Conservation (phyloP, 2,797 vertebrate species). For the Hemitrygon akajei region DNA sequence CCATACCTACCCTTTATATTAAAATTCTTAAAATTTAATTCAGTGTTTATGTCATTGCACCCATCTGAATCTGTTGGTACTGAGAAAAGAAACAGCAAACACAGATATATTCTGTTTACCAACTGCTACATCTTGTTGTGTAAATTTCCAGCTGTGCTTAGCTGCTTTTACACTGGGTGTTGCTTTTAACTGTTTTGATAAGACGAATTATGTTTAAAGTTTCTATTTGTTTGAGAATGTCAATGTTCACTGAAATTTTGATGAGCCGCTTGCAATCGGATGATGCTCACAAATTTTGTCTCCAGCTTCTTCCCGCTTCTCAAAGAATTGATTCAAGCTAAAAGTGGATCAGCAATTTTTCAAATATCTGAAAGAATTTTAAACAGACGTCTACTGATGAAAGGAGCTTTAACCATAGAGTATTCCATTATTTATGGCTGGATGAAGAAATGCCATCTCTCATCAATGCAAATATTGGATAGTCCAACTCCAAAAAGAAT, state of each 20-base stretch:
- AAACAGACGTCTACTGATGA: background rate
- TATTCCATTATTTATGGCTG: background rate
- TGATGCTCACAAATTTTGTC: background rate
- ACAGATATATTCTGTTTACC: background rate
- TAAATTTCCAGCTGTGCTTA: too few relatives aligned
- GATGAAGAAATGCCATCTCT: background rate
- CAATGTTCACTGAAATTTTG: background rate
- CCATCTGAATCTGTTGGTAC: background rate
- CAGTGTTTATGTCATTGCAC: background rate
- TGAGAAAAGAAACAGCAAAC: background rate
- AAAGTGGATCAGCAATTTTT: background rate
- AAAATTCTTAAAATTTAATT: background rate
- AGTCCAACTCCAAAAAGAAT: background rate
- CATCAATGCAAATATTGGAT: background rate
- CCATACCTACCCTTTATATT: slow-evolving; percentile 8
- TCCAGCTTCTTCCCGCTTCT: background rate
- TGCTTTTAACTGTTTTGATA: background rate
- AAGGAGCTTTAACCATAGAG: background rate
- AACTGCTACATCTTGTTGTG: background rate
- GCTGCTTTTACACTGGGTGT: background rate
- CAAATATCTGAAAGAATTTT: background rate
- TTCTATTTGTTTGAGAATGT: background rate
- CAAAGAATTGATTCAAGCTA: background rate
- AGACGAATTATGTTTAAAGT: background rate
- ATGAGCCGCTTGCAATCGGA: background rate